These are phyloP conservation scores for Apamea crenata DNA, from an alignment of 2,888 invertebrate species.

Conservation along the genomic window DNA sequence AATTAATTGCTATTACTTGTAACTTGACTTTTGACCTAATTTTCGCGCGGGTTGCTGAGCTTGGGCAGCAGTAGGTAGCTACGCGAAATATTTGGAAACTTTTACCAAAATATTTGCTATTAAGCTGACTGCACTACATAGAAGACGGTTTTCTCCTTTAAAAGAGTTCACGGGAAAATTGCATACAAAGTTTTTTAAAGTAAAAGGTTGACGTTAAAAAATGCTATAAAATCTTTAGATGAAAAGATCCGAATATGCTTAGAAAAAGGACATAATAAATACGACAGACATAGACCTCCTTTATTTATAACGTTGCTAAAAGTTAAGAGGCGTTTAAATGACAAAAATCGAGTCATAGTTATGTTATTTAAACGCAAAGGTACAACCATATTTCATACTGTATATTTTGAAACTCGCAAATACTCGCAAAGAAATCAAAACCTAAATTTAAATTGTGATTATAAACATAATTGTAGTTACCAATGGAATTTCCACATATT, in stretches of 20 bases:
- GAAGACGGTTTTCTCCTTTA: background rate
- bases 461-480: too few species aligned
- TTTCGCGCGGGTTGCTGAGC: conserved; percentile 5
- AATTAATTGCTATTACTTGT: conserved; percentile 41
- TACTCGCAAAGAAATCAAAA: too few species aligned
- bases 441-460: too few species aligned
- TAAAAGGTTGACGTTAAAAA: background rate
- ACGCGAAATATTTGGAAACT: background rate
- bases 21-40: conserved; percentile 46
- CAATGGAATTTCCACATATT: too few species aligned
- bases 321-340: background rate
- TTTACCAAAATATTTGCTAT: conserved; percentile 15
- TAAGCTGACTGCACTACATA: background rate
- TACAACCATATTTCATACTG: too few species aligned
- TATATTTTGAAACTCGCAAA: too few species aligned
- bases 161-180: background rate
- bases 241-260: background rate
- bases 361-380: too few species aligned
- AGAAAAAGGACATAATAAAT: background rate
- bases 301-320: background rate
- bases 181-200: background rate
- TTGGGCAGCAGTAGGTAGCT: background rate
- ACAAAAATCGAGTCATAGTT: too few species aligned
- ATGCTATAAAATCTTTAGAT: background rate
- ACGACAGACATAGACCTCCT: background rate